Evolutionary conservation across 1,140 invertebrate species (phyloP), one percentile per base, ranked within the genome.

Genomic region (Eciton burchellii): DNA sequence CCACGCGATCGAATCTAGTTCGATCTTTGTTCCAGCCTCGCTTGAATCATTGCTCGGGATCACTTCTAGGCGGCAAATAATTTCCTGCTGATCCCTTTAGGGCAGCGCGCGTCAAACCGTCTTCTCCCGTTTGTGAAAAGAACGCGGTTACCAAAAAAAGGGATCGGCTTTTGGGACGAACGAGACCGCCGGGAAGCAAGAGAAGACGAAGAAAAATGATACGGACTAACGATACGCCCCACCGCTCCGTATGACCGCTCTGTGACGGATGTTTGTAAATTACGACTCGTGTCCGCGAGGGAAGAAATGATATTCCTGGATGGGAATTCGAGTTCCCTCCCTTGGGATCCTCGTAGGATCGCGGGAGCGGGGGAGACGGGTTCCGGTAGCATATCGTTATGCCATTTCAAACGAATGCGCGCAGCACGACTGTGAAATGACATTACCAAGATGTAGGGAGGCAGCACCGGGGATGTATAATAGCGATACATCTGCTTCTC

Each of bases 151-250:
- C 35, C 71, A n/a, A 49, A 47, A 49, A 47, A 74, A 74, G 35
- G 5, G 35, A 11, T 35, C 47, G 49, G 19, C 63, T 70, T n/a
- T 29, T 16, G 35, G 24, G 41, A 57, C 16, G 54, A 35, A 54
- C 16, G 21, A 68, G 8, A 16, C 16, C 11, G 65, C 52, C 60
- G 29, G 45, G 43, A 74, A 72, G 76, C 26, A 77, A 76, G 57
- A 19, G 54, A 52, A 43, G 41, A 57, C 56, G 76, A 84, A 87
- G 86, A 87, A 88, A 84, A 88, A 88, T 87, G 82, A 84, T 49
- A 56, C 76, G 16, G 16, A 45, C 57, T 60, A 66, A 84, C 82
- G 59, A 84, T 47, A 35, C 54, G 60, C 73, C 85, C 74, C 70
- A 72, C 71, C 52, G 84, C 35, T 35, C n/a, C n/a, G 74, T 72